A percentile compares a stretch with the other conserved stretches of the same genome.
These are phyloP conservation scores for Pogonocichla stellata DNA, from an alignment of 2,113 vertebrate species.

Conservation along the genomic window DNA sequence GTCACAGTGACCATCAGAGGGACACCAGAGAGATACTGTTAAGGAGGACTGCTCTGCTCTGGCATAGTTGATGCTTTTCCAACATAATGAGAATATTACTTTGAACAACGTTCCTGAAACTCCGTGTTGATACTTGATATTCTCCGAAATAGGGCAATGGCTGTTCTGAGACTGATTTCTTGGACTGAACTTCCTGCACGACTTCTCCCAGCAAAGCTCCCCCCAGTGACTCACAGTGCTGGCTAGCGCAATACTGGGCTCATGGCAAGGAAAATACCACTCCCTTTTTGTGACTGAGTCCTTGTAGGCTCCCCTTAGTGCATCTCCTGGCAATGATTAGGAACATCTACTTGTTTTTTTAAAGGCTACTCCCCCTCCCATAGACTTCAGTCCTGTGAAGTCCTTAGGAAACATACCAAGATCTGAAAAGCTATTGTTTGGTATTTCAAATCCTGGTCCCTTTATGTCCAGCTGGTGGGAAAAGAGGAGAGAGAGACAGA, in stretches of 20 bases:
- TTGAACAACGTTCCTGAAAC: conserved; percentile 9
- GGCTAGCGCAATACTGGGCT: not conserved
- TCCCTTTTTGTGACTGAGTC: conserved; percentile 30
- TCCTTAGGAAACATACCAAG: conserved; percentile 61
- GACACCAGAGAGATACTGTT: not conserved
- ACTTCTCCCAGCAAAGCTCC: conserved; percentile 12
- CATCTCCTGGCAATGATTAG: conserved; percentile 70
- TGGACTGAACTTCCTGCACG: not conserved
- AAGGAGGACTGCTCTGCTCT: not conserved
- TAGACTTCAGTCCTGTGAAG: conserved; percentile 52
- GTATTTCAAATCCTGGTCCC: conserved; percentile 56
- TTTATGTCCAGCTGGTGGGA: conserved; percentile 67
- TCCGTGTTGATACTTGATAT: not conserved
- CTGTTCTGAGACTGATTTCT: conserved; percentile 8
- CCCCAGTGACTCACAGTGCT: conserved; percentile 27
- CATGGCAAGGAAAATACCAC: conserved; percentile 49
- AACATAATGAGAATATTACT: not conserved
- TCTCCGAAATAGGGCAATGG: not conserved
- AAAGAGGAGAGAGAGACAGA: conserved; percentile 38
- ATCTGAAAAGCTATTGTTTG: conserved; percentile 68
- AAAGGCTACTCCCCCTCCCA: conserved; percentile 29
- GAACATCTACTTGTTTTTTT: conserved; percentile 53
- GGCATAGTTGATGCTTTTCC: not conserved
- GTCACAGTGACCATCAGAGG: conserved; percentile 2
- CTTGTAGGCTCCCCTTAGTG: conserved; percentile 59